phyloP scores from a whole-genome alignment of 2,888 invertebrate genomes.

The Sussaba pulchella region DNA sequence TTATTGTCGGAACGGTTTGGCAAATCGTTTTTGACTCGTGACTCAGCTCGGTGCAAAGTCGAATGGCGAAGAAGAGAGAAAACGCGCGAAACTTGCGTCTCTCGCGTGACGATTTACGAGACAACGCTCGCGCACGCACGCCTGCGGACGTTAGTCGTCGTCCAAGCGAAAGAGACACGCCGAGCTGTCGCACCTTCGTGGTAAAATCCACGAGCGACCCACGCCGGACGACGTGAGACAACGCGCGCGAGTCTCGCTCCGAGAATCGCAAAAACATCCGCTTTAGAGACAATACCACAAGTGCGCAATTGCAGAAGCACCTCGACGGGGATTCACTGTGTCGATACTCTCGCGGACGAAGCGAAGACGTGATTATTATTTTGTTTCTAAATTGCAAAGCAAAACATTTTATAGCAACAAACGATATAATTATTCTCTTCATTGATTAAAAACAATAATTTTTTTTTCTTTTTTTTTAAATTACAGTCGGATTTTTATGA shows the following conservation, averaged over 20 bases:
- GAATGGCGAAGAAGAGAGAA: constrained; percentile 23
- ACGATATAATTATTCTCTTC: too few relatives aligned
- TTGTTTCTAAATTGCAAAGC: neutral
- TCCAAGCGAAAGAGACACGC: constrained; percentile 33
- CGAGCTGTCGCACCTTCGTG: constrained; percentile 21
- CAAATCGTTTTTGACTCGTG: neutral
- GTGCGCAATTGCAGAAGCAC: neutral
- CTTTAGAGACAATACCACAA: neutral
- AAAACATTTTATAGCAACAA: too few relatives aligned
- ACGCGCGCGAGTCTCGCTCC: constrained; percentile 22
- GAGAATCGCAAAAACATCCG: constrained; percentile 31
- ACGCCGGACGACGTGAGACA: constrained; percentile 35
- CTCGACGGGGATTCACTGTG: neutral
- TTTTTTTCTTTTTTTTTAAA: too few relatives aligned
- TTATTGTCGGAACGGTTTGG: neutral
- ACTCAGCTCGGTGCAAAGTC: neutral
- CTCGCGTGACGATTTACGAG: constrained; percentile 44
- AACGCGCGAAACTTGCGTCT: too few relatives aligned
- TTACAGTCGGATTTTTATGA: too few relatives aligned
- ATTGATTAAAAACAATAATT: too few relatives aligned
- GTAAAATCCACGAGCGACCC: constrained; percentile 7
- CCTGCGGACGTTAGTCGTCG: constrained; percentile 54
- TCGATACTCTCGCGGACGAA: neutral
- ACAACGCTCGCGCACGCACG: constrained; percentile 34
- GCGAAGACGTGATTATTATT: neutral